Base-by-base conservation (phyloP, 2,797 vertebrate species). In the Hipposideros larvatus region DNA sequence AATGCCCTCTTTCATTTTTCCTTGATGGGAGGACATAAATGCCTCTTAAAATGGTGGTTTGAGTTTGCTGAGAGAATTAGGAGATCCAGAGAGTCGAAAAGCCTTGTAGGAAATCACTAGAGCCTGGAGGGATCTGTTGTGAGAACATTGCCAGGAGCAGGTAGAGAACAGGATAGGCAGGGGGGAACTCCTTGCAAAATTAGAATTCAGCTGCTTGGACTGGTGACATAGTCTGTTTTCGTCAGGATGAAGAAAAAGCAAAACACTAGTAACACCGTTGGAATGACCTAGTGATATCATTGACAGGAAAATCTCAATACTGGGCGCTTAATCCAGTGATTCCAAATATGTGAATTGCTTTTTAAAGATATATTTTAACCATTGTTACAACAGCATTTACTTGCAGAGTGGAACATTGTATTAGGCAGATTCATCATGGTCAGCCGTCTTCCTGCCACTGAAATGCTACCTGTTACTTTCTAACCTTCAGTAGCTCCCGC, bases 381-480 rank as follows among this genome's bases (percentile, higher is more conserved):
- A 4, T 84, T 57, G 43, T 83, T 53, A 65, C 16, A 66, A 16
- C 61, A 66, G 5, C n/a, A 15, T 91, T 89, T 91, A 82, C 24
- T 61, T 73, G 4, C 65, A 28, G 51, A 59, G 61, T 10, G 14
- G 75, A 85, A 51, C 90, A 94, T 87, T 71, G 13, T 63, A 16
- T 59, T 70, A 21, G 65, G 74, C 19, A 37, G 31, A 43, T 61
- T 75, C 18, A 28, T 74, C 73, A 26, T 18, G 51, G 14, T 41
- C 43, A 8, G 0, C 65, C 7, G 21, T 61, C 80, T 96, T 95
- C 84, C 43, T 57, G 31, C 46, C 31, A 74, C 24, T 46, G 84
- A 84, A 93, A 53, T 75, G 51, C 34, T 90, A 83, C 13, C 28
- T 89, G 13, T 78, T 82, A 31, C 43, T 87, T 93, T 70, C 61